phyloP scores from a whole-genome alignment of 2,888 invertebrate genomes.

The Fragum fragum region DNA sequence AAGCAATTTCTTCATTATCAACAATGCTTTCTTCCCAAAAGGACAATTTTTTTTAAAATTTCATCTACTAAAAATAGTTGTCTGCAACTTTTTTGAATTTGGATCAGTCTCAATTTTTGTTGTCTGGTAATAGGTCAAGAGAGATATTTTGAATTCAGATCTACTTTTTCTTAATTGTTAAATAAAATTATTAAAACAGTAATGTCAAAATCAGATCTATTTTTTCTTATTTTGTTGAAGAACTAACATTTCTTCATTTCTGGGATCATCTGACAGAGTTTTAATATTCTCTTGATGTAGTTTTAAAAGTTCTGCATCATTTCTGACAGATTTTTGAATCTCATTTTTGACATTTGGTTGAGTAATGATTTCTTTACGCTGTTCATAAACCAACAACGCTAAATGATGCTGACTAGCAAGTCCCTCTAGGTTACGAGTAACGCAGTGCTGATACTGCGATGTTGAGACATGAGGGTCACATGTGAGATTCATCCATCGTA shows the following conservation, averaged over 20 bases:
- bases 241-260: constrained; percentile 50
- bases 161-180: too few species aligned
- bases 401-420: constrained; percentile 84
- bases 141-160: too few species aligned
- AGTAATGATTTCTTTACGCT: constrained; percentile 58
- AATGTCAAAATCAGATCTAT: not conserved
- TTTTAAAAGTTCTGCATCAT: constrained; percentile 20
- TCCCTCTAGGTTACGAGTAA: constrained; percentile 76
- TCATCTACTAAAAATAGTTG: too few species aligned
- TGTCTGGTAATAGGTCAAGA: too few species aligned
- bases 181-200: too few species aligned
- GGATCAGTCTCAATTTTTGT: too few species aligned
- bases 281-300: constrained; percentile 42
- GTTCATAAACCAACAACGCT: constrained; percentile 84
- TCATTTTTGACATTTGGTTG: constrained; percentile 23
- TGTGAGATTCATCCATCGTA: constrained; percentile 86
- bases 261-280: constrained; percentile 27
- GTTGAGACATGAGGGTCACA: constrained; percentile 78
- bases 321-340: not conserved
- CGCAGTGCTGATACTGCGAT: constrained; percentile 77
- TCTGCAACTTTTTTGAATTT: too few species aligned
- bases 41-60: too few species aligned
- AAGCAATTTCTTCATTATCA: too few species aligned
- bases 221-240: constrained; percentile 28
- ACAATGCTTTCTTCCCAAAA: too few species aligned